These are phyloP conservation scores for Pseudachorutes palmiensis DNA, from an alignment of 1,140 invertebrate species.

Conservation along the genomic window DNA sequence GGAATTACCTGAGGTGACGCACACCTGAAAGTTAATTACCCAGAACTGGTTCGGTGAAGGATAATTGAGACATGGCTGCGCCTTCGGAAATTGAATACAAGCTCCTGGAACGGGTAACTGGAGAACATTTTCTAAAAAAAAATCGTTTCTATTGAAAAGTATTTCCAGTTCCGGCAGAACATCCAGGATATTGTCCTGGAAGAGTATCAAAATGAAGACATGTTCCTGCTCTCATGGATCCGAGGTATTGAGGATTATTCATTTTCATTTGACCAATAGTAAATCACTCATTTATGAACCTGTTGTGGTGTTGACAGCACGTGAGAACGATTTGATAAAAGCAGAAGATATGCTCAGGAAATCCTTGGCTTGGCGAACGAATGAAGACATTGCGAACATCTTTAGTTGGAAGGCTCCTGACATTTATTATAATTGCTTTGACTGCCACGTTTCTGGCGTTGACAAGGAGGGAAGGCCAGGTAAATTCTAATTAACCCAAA, in stretches of 20 bases:
- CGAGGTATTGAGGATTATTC: background rate
- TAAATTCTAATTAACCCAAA: conserved; percentile 9
- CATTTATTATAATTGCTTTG: background rate
- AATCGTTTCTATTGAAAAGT: too few relatives aligned
- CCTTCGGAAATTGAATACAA: background rate
- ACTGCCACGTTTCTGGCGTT: conserved; percentile 15
- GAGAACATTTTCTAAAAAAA: too few relatives aligned
- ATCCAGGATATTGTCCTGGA: background rate
- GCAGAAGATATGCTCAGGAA: conserved; percentile 16
- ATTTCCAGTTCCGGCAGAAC: conserved; percentile 14
- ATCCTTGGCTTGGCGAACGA: background rate
- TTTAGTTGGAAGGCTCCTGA: background rate
- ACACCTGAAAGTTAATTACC: too few relatives aligned
- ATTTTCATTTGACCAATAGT: background rate
- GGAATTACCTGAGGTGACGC: too few relatives aligned
- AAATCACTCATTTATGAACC: background rate
- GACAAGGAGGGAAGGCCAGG: conserved; percentile 16
- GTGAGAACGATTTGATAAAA: conserved; percentile 11
- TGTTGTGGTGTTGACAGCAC: background rate
- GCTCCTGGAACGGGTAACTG: conserved; percentile 6
- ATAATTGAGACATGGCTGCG: too few relatives aligned
- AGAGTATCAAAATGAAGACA: background rate
- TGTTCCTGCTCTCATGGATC: conserved; percentile 14
- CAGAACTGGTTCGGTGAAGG: too few relatives aligned
- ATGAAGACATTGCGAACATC: conserved; percentile 12